A percentile compares a stretch with the other conserved stretches of the same genome.
phyloP scores from a whole-genome alignment of 2,888 invertebrate genomes.

The Noctua janthina region DNA sequence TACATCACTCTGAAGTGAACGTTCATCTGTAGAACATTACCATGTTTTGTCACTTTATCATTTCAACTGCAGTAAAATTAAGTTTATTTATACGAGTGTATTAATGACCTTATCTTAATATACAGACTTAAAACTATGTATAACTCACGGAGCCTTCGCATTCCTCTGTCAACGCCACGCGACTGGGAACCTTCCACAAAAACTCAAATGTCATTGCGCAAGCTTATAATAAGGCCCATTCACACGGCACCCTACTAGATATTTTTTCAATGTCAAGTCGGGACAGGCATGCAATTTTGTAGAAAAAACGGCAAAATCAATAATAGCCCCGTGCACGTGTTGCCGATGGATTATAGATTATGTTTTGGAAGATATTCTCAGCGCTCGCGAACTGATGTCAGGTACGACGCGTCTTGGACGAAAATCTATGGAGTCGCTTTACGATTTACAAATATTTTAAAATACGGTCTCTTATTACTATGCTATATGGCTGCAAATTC shows the following conservation, averaged over 20 bases:
- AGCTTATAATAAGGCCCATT: conserved; percentile 89
- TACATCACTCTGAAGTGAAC: conserved; percentile 33
- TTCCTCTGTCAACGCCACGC: conserved; percentile 81
- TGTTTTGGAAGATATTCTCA: conserved; percentile 88
- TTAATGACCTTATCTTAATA: conserved; percentile 62
- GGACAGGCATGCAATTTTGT: conserved; percentile 88
- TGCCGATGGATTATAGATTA: conserved; percentile 89
- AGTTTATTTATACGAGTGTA: conserved; percentile 53
- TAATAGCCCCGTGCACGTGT: conserved; percentile 90
- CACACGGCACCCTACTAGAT: conserved; percentile 82
- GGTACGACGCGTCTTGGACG: conserved; percentile 78
- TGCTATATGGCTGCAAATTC: neutral
- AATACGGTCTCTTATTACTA: neutral
- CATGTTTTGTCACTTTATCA: conserved; percentile 53
- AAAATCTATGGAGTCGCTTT: conserved; percentile 70
- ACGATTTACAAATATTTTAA: neutral
- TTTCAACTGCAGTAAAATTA: conserved; percentile 51
- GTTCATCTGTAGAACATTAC: conserved; percentile 45
- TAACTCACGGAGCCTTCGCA: conserved; percentile 70
- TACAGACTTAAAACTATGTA: conserved; percentile 53
- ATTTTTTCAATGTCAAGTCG: conserved; percentile 87
- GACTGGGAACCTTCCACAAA: conserved; percentile 81
- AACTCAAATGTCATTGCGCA: conserved; percentile 88
- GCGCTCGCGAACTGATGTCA: conserved; percentile 83
- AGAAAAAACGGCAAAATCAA: conserved; percentile 90